Percentiles rank a stretch among this genome's conserved stretches.
phyloP scores from a whole-genome alignment of 2,888 invertebrate species.

The Clusia tigrina region DNA sequence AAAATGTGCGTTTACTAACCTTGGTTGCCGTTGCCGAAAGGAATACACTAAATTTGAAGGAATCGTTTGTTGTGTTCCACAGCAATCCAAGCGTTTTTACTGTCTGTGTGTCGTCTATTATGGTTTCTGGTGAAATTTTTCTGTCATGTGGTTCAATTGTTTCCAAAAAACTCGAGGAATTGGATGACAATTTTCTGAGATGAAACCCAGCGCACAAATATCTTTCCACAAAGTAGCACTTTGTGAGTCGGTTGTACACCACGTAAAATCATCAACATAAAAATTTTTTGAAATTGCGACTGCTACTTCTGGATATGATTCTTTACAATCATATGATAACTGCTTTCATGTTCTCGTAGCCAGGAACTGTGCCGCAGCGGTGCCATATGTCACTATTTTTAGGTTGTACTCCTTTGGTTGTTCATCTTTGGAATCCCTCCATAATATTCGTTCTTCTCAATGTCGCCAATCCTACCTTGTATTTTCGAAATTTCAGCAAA shows the following conservation, averaged over 20 bases:
- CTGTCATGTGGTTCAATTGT: constrained; percentile 13
- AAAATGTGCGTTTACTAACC: constrained; percentile 9
- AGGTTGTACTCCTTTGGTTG: constrained; percentile 19
- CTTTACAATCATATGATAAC: not conserved
- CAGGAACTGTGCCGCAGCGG: constrained; percentile 16
- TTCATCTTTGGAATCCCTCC: constrained; percentile 17
- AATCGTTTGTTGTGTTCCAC: constrained; percentile 17
- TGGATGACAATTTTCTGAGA: constrained; percentile 19
- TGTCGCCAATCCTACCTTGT: not conserved
- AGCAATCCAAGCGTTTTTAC: constrained; percentile 24
- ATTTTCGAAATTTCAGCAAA: too few relatives aligned
- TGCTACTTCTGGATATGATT: too few relatives aligned
- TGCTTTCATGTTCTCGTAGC: constrained; percentile 15
- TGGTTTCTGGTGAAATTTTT: constrained; percentile 15
- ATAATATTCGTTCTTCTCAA: constrained; percentile 25
- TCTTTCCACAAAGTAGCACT: not conserved
- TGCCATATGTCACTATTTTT: constrained; percentile 23
- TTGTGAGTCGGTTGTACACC: constrained; percentile 4
- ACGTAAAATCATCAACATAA: constrained; percentile 8
- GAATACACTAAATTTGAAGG: constrained; percentile 19
- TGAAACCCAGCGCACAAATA: constrained; percentile 4
- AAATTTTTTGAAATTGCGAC: not conserved
- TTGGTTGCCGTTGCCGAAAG: constrained; percentile 11
- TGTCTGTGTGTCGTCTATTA: constrained; percentile 14
- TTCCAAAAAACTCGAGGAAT: constrained; percentile 11